Evolutionary conservation across 1,140 invertebrate species (phyloP).

Genomic region (Metopolophium dirhodum): DNA sequence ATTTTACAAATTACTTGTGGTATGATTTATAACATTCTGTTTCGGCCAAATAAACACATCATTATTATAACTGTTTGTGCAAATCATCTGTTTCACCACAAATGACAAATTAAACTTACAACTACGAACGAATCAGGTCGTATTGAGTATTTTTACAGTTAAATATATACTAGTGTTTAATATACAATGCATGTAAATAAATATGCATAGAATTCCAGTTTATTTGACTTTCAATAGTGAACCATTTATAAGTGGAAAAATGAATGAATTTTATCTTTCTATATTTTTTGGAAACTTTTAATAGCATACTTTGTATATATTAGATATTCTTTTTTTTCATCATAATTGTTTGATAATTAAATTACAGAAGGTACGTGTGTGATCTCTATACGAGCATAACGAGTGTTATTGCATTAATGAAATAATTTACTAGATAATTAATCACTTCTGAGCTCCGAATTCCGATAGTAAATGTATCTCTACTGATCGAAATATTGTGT

Average conservation of each 20-base stretch:
- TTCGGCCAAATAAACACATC: constrained; percentile 22
- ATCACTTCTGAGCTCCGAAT: too few species aligned
- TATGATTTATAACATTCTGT: neutral
- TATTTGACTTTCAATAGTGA: neutral
- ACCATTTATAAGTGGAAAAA: neutral
- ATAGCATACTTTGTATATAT: too few species aligned
- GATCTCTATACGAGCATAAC: too few species aligned
- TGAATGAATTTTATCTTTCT: neutral
- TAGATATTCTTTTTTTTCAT: too few species aligned
- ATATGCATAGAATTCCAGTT: neutral
- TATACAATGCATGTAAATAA: neutral
- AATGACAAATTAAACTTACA: neutral
- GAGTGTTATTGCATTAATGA: too few species aligned
- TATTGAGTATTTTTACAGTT: neutral
- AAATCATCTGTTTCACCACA: neutral
- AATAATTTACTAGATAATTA: too few species aligned
- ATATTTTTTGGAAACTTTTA: neutral
- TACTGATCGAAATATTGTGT: too few species aligned
- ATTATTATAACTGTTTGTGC: constrained; percentile 6
- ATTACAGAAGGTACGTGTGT: too few species aligned
- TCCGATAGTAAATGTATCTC: too few species aligned
- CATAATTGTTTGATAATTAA: too few species aligned
- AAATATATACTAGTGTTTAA: neutral
- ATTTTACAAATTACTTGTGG: neutral
- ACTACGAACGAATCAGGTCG: neutral